Evolutionary conservation across 2,113 vertebrate species (phyloP).

Genomic region (Tympanuchus pallidicinctus): DNA sequence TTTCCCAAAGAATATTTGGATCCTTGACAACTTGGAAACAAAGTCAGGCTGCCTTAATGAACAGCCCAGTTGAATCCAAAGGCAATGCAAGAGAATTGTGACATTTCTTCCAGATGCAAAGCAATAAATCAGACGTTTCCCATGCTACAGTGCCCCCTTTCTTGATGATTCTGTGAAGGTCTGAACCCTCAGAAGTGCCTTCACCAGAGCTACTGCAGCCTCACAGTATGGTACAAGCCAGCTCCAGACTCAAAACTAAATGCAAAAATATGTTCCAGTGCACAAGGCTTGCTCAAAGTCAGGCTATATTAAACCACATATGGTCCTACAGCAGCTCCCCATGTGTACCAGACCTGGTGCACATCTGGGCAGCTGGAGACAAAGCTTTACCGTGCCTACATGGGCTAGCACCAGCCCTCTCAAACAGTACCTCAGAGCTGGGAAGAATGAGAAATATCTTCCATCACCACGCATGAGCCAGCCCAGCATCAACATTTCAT

Average conservation of each 20-base stretch:
- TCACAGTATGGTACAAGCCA: not conserved
- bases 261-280: not conserved
- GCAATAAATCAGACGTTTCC: not conserved
- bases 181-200: not conserved
- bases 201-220: not conserved
- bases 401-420: not conserved
- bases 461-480: rapidly evolving
- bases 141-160: not conserved
- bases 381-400: rapidly evolving
- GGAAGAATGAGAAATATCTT: not conserved
- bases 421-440: not conserved
- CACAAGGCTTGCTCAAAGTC: not conserved
- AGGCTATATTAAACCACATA: not conserved
- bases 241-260: not conserved
- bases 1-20: not conserved
- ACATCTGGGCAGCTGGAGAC: not conserved
- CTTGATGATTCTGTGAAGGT: not conserved
- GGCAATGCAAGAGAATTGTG: not conserved
- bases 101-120: not conserved
- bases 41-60: not conserved
- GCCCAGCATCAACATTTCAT: not conserved
- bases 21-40: not conserved
- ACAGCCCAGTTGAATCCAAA: not conserved
- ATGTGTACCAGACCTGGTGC: rapidly evolving
- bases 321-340: not conserved